A percentile compares a stretch with the other conserved stretches of the same genome.
These are phyloP conservation scores for Rattus rattus DNA, from an alignment of 2,113 vertebrate genomes.

Conservation along the genomic window DNA sequence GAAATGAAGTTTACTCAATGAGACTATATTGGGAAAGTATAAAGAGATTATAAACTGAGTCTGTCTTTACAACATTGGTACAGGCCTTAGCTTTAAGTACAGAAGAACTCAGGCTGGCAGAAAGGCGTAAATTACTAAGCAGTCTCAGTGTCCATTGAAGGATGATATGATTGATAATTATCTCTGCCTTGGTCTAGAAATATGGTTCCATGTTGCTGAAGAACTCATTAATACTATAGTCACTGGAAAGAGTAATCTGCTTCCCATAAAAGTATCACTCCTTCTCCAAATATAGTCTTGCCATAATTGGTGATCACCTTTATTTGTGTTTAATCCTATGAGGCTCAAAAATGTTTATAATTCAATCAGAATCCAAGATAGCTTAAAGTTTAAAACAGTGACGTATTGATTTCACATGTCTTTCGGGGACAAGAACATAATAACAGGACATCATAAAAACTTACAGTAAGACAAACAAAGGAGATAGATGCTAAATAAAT, in stretches of 20 bases:
- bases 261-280: background rate
- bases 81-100: background rate
- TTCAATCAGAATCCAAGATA: background rate
- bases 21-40: background rate
- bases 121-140: background rate
- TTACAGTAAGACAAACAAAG: background rate
- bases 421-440: background rate
- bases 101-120: background rate
- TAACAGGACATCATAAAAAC: background rate
- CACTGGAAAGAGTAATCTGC: background rate
- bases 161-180: background rate
- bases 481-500: background rate
- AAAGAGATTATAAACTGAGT: background rate
- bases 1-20: background rate
- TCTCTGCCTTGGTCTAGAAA: background rate
- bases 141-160: background rate
- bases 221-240: background rate
- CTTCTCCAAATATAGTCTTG: background rate
- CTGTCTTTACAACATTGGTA: background rate
- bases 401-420: background rate
- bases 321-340: background rate
- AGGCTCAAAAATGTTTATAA: background rate
- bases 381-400: background rate
- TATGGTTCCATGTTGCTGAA: background rate
- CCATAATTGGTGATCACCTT: background rate